Conservation (phyloP, 2,888 invertebrate genomes). For the Rhyacophila evoluta region DNA sequence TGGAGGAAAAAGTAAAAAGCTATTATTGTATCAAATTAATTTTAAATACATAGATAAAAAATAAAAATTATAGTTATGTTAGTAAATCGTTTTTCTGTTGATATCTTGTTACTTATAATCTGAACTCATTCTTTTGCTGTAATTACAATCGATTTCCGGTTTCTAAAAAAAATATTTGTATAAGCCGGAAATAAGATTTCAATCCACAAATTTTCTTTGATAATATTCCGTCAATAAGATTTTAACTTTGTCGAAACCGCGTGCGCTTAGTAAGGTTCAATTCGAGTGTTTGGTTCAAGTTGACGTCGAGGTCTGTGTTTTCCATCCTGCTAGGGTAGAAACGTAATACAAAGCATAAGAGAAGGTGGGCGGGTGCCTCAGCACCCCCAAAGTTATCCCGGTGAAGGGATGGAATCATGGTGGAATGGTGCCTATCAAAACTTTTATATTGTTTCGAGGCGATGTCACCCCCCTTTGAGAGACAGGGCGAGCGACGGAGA, state of each 20-base stretch:
- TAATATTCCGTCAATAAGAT: not conserved
- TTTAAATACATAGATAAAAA: too few relatives aligned
- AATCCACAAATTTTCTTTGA: too few relatives aligned
- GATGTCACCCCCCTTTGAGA: constrained; percentile 38
- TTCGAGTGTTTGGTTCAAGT: constrained; percentile 17
- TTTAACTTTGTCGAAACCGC: not conserved
- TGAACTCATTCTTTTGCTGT: too few relatives aligned
- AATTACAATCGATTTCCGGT: too few relatives aligned
- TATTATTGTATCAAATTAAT: too few relatives aligned
- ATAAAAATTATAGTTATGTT: too few relatives aligned
- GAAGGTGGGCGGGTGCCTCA: not conserved
- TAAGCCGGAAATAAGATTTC: too few relatives aligned
- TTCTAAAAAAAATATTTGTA: too few relatives aligned
- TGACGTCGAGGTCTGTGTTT: not conserved
- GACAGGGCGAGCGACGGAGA: constrained; percentile 25
- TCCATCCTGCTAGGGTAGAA: not conserved
- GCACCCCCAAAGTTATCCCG: not conserved
- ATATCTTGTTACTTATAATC: too few relatives aligned
- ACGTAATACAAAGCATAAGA: not conserved
- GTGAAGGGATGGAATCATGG: not conserved
- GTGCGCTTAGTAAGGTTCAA: not conserved
- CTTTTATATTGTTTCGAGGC: constrained; percentile 49
- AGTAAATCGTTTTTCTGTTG: too few relatives aligned
- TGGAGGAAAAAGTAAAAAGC: too few relatives aligned
- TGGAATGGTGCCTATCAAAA: constrained; percentile 44